Evolutionary conservation across 2,797 vertebrate genomes (phyloP).

Genomic region (Semaprochilodus insignis): DNA sequence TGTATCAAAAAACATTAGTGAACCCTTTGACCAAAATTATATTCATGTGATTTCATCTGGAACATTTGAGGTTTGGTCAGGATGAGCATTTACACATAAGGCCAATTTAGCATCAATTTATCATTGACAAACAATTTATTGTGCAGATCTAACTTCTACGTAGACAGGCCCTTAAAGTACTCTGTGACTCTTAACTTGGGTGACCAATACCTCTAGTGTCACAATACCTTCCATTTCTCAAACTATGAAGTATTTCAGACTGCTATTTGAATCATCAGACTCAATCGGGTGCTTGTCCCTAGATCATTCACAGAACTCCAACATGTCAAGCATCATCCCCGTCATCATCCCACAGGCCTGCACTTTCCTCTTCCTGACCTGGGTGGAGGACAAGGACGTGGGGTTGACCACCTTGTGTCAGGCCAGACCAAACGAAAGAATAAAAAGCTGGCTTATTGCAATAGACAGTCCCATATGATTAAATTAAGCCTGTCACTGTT

Average conservation of each 20-base stretch:
- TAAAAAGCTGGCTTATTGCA: conserved; percentile 50
- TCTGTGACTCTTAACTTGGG: not conserved
- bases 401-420: conserved; percentile 48
- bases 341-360: conserved; percentile 59
- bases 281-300: conserved; percentile 74
- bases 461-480: conserved; percentile 78
- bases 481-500: conserved; percentile 76
- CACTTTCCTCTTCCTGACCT: conserved; percentile 19
- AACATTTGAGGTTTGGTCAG: not conserved
- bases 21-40: too few species aligned
- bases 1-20: too few species aligned
- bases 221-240: conserved; percentile 51
- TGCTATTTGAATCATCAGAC: conserved; percentile 68
- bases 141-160: not conserved
- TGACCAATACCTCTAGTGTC: not conserved
- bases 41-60: too few species aligned
- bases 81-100: not conserved
- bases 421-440: conserved; percentile 25
- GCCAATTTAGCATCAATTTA: not conserved
- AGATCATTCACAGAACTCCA: conserved; percentile 78
- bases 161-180: not conserved
- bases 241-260: conserved; percentile 51
- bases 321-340: conserved; percentile 68
- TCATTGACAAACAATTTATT: not conserved
- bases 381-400: conserved; percentile 38